A percentile compares a stretch with the other conserved stretches of the same genome.
Conservation (phyloP, 2,888 invertebrate genomes). For the Dolomedes plantarius region DNA sequence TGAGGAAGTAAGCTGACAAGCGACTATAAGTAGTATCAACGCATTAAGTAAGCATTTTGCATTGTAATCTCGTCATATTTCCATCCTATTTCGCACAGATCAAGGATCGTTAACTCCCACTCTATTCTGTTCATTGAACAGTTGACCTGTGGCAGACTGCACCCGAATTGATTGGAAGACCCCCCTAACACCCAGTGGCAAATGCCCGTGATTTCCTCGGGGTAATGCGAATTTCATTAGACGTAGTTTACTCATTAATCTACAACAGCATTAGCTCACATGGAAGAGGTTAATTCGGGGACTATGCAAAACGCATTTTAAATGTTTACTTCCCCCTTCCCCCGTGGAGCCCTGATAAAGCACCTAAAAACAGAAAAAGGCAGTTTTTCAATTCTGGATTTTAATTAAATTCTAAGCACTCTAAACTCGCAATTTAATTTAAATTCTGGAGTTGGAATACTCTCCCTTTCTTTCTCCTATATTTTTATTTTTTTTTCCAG, state of each 20-base stretch:
- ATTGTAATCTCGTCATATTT: neutral
- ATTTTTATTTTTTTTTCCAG: neutral
- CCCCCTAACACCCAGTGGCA: conserved; percentile 46
- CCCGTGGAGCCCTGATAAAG: conserved; percentile 17
- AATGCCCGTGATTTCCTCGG: conserved; percentile 63
- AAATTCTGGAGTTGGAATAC: conserved; percentile 41
- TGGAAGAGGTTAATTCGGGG: conserved; percentile 33
- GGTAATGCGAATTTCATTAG: conserved; percentile 71
- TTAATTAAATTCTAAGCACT: conserved; percentile 68
- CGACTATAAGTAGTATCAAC: neutral
- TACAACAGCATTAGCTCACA: conserved; percentile 57
- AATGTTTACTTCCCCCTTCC: conserved; percentile 50
- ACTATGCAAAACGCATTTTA: conserved; percentile 67
- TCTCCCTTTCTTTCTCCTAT: neutral
- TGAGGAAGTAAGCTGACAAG: no score
- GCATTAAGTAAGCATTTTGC: neutral
- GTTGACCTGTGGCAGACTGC: conserved; percentile 11
- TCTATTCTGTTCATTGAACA: conserved; percentile 7
- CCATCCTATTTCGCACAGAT: neutral
- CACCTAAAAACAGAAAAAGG: conserved; percentile 45
- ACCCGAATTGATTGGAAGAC: conserved; percentile 28
- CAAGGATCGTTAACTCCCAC: neutral
- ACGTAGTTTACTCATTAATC: conserved; percentile 66
- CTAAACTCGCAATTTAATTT: conserved; percentile 63
- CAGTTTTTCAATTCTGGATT: conserved; percentile 32